phyloP scores from a whole-genome alignment of 2,888 invertebrate genomes.

The Ormyrus labotus region DNA sequence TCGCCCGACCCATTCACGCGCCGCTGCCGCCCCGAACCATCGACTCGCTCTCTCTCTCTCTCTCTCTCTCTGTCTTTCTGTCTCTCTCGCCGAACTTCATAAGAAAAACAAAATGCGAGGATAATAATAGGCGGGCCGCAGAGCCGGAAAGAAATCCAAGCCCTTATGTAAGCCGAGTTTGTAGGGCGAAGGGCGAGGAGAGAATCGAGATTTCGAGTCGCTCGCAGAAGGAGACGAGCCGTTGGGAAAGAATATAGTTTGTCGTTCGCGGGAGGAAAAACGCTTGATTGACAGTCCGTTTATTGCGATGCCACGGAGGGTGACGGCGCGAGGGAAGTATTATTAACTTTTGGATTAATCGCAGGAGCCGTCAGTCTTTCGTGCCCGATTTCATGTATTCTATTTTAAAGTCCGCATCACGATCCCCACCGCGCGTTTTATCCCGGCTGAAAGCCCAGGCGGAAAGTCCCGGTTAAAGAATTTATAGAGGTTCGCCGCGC shows the following conservation, averaged over 20 bases:
- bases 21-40: conserved; percentile 3
- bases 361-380: conserved; percentile 43
- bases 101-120: conserved; percentile 24
- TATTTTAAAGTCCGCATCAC: conserved; percentile 37
- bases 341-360: conserved; percentile 34
- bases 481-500: conserved; percentile 1
- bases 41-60: too few species aligned
- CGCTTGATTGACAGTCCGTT: too few species aligned
- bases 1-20: conserved; percentile 3
- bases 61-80: too few species aligned
- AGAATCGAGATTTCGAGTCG: not conserved
- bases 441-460: conserved; percentile 14
- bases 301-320: not conserved
- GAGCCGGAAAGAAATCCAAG: not conserved
- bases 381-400: conserved; percentile 51
- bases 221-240: not conserved
- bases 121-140: conserved; percentile 25
- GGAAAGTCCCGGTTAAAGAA: conserved; percentile 17
- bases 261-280: too few species aligned
- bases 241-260: not conserved
- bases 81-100: not conserved
- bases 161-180: not conserved
- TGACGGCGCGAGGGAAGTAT: not conserved
- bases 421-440: not conserved
- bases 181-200: not conserved